These are phyloP conservation scores for Heliconius hewitsoni DNA, from an alignment of 1,140 invertebrate genomes.

Conservation along the genomic window DNA sequence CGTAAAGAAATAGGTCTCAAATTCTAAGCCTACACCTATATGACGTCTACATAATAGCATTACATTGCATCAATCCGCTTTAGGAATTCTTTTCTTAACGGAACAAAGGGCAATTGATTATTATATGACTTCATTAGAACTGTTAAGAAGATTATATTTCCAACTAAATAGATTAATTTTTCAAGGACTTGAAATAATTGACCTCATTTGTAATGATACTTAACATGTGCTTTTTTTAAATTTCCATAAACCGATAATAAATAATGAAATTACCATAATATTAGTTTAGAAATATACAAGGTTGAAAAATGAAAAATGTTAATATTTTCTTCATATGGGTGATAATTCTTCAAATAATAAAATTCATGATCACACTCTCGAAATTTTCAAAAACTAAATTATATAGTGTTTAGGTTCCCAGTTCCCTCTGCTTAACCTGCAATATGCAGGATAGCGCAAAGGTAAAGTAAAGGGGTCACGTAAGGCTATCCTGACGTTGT, in stretches of 20 bases:
- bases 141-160: slow-evolving; percentile 15
- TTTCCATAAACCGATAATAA: not conserved
- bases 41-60: slow-evolving; percentile 7
- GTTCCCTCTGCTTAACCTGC: too few species aligned
- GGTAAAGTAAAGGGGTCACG: too few species aligned
- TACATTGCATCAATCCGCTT: slow-evolving; percentile 21
- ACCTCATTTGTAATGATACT: not conserved
- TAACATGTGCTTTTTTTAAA: not conserved
- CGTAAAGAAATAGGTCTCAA: not conserved
- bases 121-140: slow-evolving; percentile 21
- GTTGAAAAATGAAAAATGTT: too few species aligned
- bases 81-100: slow-evolving; percentile 19
- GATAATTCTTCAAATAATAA: too few species aligned
- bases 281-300: too few species aligned
- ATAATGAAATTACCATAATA: not conserved
- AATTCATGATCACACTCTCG: too few species aligned
- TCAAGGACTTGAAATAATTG: slow-evolving; percentile 10
- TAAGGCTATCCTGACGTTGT: too few species aligned
- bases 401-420: too few species aligned
- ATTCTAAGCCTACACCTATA: not conserved
- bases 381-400: too few species aligned
- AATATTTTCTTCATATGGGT: too few species aligned
- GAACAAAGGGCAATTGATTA: slow-evolving; percentile 20
- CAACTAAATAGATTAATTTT: slow-evolving; percentile 20
- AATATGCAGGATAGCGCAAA: too few species aligned